Percentiles rank a stretch among this genome's conserved stretches.
phyloP scores from a whole-genome alignment of 2,113 vertebrate species.

The Siniperca chuatsi region DNA sequence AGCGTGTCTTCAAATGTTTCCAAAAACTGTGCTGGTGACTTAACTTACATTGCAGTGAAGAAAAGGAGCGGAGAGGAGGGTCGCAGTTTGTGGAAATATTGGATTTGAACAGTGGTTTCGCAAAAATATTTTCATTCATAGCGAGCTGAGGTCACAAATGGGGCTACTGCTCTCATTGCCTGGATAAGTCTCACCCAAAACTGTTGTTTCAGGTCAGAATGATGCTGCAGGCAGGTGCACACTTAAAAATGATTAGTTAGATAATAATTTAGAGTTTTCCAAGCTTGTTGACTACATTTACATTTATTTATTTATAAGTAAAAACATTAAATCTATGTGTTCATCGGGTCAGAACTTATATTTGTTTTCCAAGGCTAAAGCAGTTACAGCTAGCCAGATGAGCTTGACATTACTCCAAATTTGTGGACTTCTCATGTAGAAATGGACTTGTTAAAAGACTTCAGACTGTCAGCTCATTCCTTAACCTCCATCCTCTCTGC shows the following conservation, averaged over 20 bases:
- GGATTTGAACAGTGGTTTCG: slow-evolving; percentile 39
- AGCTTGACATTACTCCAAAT: slow-evolving; percentile 31
- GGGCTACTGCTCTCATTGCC: slow-evolving; percentile 14
- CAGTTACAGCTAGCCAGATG: not conserved
- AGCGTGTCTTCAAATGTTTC: slow-evolving; percentile 30
- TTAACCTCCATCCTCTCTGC: slow-evolving; percentile 57
- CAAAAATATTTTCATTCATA: slow-evolving; percentile 25
- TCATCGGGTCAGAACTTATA: slow-evolving; percentile 10
- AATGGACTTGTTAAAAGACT: slow-evolving; percentile 43
- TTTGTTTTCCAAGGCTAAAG: slow-evolving; percentile 13
- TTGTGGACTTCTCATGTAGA: slow-evolving; percentile 35
- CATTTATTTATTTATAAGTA: slow-evolving; percentile 19
- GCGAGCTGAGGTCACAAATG: slow-evolving; percentile 47
- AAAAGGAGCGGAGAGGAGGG: slow-evolving; percentile 3
- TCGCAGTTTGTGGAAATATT: slow-evolving; percentile 31
- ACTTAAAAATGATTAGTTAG: not conserved
- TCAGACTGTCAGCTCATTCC: slow-evolving; percentile 54
- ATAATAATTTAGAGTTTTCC: slow-evolving; percentile 8
- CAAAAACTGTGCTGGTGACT: slow-evolving; percentile 20
- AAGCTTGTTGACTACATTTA: slow-evolving; percentile 1
- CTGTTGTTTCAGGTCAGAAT: slow-evolving; percentile 41
- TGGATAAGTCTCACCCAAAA: slow-evolving; percentile 21
- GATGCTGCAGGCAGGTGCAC: slow-evolving; percentile 34
- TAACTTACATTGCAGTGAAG: slow-evolving; percentile 16
- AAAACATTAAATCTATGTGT: not conserved